Percentiles rank a stretch among this genome's conserved stretches.
Conservation (phyloP, 2,797 vertebrate genomes). For the Scyliorhinus canicula region DNA sequence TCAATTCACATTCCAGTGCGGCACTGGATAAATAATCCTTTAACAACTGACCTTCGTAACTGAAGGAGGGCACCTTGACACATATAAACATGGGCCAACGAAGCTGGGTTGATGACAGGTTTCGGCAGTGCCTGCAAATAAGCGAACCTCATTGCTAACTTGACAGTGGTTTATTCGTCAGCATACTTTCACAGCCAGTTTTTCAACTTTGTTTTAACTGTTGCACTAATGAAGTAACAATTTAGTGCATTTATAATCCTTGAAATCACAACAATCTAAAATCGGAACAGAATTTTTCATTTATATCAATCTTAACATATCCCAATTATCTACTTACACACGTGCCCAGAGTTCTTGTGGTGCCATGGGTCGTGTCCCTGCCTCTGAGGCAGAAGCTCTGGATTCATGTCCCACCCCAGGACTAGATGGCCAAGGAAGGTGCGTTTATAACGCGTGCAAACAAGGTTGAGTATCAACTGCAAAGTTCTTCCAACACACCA, state of each 20-base stretch:
- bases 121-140: not conserved
- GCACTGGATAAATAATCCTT: not conserved
- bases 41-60: not conserved
- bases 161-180: not conserved
- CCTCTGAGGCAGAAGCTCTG: too few relatives aligned
- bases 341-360: too few relatives aligned
- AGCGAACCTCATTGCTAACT: not conserved
- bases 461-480: too few relatives aligned
- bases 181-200: not conserved
- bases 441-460: too few relatives aligned
- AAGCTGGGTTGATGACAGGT: not conserved
- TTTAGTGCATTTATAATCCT: not conserved
- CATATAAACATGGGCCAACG: not conserved
- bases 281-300: not conserved
- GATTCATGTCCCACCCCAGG: too few relatives aligned
- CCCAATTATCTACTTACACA: too few relatives aligned
- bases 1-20: not conserved
- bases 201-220: not conserved
- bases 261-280: not conserved
- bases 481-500: too few relatives aligned
- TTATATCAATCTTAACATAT: not conserved
- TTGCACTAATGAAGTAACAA: not conserved
- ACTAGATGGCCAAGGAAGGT: too few relatives aligned
- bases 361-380: too few relatives aligned
- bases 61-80: not conserved